phyloP scores from a whole-genome alignment of 2,113 vertebrate genomes.

The Caloenas nicobarica region DNA sequence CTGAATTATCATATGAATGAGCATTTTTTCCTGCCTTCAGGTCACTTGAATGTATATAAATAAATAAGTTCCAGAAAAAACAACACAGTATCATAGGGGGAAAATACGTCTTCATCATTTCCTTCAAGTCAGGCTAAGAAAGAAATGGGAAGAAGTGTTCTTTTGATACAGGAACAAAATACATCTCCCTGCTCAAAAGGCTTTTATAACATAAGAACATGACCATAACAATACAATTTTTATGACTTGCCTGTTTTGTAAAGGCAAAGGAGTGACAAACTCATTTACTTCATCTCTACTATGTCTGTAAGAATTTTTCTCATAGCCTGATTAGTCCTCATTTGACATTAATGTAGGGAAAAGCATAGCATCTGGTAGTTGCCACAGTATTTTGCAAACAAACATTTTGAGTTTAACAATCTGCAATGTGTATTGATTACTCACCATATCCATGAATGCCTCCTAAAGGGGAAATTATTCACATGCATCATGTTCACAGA shows the following conservation, averaged over 20 bases:
- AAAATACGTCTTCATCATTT: background rate
- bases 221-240: background rate
- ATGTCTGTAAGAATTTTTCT: background rate
- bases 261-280: background rate
- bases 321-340: background rate
- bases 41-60: background rate
- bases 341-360: background rate
- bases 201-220: background rate
- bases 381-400: constrained; percentile 62
- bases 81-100: background rate
- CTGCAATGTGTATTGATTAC: constrained; percentile 73
- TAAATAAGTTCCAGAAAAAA: background rate
- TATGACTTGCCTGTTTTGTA: background rate
- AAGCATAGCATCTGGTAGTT: constrained; percentile 35
- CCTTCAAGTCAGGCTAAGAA: background rate
- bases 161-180: background rate
- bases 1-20: background rate
- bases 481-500: constrained; percentile 92
- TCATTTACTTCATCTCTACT: constrained; percentile 36
- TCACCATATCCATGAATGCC: constrained; percentile 99
- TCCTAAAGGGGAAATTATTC: constrained; percentile 92
- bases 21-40: background rate
- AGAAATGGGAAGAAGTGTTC: background rate
- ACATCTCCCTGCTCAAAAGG: background rate
- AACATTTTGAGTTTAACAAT: constrained; percentile 45